A percentile compares a stretch with the other conserved stretches of the same genome.
These are phyloP conservation scores for Himalopsyche tibetana DNA, from an alignment of 2,888 invertebrate species.

Conservation along the genomic window DNA sequence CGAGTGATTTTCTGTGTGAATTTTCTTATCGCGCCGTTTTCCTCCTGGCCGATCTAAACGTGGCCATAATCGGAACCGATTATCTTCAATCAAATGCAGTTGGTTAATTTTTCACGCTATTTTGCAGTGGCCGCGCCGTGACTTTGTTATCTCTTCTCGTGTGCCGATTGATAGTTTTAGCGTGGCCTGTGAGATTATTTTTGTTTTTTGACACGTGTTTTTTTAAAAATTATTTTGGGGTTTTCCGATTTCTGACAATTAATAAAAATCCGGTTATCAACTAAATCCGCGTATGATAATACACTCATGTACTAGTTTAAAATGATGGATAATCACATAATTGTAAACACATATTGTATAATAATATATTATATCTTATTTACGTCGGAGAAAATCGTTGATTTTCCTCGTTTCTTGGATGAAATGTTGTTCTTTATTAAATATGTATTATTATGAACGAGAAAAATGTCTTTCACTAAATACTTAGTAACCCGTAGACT, in stretches of 20 bases:
- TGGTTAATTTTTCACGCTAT: slow-evolving; percentile 7
- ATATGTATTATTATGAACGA: no score
- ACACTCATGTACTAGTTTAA: background rate
- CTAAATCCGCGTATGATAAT: background rate
- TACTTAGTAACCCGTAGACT: no score
- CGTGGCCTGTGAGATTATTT: background rate
- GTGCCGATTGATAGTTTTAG: background rate
- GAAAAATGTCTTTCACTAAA: no score
- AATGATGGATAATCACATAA: no score
- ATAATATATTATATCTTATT: no score
- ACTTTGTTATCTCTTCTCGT: background rate
- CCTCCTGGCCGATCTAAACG: background rate
- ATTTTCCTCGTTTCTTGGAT: no score
- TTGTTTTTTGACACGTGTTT: background rate
- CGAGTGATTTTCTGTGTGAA: no score
- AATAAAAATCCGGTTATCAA: background rate
- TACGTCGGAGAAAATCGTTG: no score
- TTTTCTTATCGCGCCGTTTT: background rate
- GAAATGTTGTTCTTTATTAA: no score
- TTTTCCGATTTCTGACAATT: slow-evolving; percentile 2
- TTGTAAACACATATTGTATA: no score
- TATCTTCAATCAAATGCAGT: background rate
- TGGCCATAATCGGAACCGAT: no score
- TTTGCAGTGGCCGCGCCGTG: background rate
- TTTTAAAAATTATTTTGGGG: background rate